Evolutionary conservation across 2,797 vertebrate genomes (phyloP), one percentile per base, ranked within the genome.

Genomic region (Ciconia nigra): DNA sequence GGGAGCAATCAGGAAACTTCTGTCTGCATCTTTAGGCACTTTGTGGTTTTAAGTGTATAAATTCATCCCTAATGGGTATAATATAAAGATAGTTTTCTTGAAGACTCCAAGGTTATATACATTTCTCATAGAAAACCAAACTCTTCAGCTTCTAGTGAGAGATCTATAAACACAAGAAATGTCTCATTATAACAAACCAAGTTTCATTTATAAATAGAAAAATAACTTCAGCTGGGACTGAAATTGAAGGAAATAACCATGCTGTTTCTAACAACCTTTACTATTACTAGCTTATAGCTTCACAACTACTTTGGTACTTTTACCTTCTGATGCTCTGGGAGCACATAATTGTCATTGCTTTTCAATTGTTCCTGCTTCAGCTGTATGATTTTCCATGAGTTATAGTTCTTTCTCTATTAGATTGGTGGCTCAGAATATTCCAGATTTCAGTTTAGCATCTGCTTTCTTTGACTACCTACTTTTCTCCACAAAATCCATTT

Each of bases 271-370:
- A 55, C 9, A 80, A 71, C 58, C 57, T 95, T 90, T 85, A 55
- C 41, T 66, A 41, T 90, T 52, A 52, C 74, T 55, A 65, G 74
- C 78, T 93, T 73, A 49, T 12, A 87, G 41, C 71, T 96, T 77
- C 81, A 55, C 9, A 31, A 31, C 42, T 76, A 25, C 65, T 94
- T 84, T 46, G 78, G 41, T 93, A 17, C 51, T 81, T 90, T 41
- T 95, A 76, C 82, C n/a, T 93, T 96, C 88, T 96, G 84, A 63
- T 88, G 85, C 83, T 94, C 47, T 65, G 87, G 67, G 82, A 92
- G 89, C 66, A 69, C 31, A 41, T 91, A 93, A 82, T 83, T 95
- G 86, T 52, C 77, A 44, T 47, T 79, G 82, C 77, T 72, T 89
- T 95, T 96, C 81, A 93, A 29, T 61, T 46, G 46, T 55, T 87